Evolutionary conservation across 2,888 invertebrate genomes (phyloP).

Genomic region (Chydorus sphaericus): DNA sequence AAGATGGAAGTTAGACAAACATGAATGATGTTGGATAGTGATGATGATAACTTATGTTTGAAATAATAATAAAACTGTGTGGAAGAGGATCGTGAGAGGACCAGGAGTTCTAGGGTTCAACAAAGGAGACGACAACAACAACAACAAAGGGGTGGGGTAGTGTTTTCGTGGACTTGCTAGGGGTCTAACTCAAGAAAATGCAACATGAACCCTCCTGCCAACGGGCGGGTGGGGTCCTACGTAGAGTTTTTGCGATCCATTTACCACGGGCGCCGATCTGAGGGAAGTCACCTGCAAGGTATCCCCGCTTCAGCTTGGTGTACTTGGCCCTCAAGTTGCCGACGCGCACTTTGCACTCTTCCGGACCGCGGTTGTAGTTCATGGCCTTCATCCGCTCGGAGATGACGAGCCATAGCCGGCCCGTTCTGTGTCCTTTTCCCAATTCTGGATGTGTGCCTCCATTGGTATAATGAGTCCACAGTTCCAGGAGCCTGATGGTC

Average conservation of each 20-base stretch:
- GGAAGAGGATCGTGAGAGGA: background rate
- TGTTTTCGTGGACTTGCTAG: background rate
- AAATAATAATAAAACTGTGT: background rate
- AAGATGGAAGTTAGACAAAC: background rate
- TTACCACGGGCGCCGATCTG: too few relatives aligned
- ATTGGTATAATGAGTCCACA: conserved; percentile 15
- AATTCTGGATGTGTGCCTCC: conserved; percentile 14
- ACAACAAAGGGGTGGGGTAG: background rate
- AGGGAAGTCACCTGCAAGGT: conserved; percentile 12
- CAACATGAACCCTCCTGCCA: too few relatives aligned
- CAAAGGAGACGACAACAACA: background rate
- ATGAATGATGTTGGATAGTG: background rate
- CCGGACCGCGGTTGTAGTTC: conserved; percentile 15
- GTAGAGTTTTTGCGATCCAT: too few relatives aligned
- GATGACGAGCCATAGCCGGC: conserved; percentile 14
- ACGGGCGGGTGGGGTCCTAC: background rate
- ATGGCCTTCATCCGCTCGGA: conserved; percentile 14
- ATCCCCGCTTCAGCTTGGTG: conserved; percentile 14
- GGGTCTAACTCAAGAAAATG: background rate
- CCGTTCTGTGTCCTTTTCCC: conserved; percentile 15
- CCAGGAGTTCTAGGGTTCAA: background rate
- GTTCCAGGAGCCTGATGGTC: conserved; percentile 12
- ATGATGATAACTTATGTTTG: background rate
- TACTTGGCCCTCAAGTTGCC: conserved; percentile 15
- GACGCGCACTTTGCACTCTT: conserved; percentile 15